These are phyloP conservation scores for Leptinotarsa rubiginosa DNA, from an alignment of 2,888 invertebrate genomes.

Conservation along the genomic window DNA sequence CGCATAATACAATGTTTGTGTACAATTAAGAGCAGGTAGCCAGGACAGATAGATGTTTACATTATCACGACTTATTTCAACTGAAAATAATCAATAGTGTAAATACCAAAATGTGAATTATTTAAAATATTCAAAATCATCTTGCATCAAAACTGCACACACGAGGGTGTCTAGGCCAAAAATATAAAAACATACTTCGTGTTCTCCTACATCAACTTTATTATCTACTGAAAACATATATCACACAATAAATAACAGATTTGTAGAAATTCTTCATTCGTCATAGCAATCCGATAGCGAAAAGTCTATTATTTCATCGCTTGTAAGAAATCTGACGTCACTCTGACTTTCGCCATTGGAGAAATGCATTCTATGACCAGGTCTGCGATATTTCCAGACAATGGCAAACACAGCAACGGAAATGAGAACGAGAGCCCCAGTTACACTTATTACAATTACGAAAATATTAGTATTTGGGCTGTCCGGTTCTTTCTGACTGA, in stretches of 20 bases:
- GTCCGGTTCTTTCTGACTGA: conserved; percentile 28
- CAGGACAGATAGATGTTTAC: no score
- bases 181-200: not conserved
- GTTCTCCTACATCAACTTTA: not conserved
- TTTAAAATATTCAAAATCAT: no score
- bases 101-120: no score
- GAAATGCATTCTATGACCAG: conserved; percentile 38
- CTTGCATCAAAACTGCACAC: no score
- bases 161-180: no score
- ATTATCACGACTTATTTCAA: no score
- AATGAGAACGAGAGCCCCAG: conserved; percentile 25
- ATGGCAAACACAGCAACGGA: conserved; percentile 33
- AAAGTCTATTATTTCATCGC: conserved; percentile 70
- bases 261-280: conserved; percentile 18
- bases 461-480: conserved; percentile 26
- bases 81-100: no score
- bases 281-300: conserved; percentile 54
- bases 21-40: no score
- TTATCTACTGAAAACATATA: not conserved
- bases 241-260: conserved; percentile 22
- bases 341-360: conserved; percentile 64
- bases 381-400: conserved; percentile 31
- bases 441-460: conserved; percentile 25
- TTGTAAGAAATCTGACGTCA: conserved; percentile 70
- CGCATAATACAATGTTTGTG: no score